phyloP scores from a whole-genome alignment of 2,797 vertebrate species.

The Enteromius anoplus region DNA sequence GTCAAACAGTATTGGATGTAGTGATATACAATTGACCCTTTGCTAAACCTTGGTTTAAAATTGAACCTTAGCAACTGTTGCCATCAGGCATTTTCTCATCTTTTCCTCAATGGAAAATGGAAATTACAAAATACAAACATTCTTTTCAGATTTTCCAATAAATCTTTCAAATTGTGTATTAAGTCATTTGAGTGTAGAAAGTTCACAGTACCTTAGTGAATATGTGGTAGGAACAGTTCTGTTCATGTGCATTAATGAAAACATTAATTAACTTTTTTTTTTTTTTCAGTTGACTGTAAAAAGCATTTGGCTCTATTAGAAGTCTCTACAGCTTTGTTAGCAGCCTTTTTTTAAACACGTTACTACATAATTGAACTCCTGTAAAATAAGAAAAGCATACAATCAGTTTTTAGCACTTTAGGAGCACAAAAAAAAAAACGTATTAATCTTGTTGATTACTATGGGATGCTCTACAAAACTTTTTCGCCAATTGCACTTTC shows the following conservation, averaged over 20 bases:
- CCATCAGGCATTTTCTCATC: neutral
- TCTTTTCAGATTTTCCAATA: neutral
- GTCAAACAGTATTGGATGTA: neutral
- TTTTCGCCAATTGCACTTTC: neutral
- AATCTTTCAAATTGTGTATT: neutral
- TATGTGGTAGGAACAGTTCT: neutral
- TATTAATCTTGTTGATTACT: neutral
- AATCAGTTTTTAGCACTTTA: neutral
- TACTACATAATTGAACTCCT: neutral
- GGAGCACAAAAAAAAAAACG: neutral
- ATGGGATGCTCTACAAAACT: neutral
- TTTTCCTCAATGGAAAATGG: neutral
- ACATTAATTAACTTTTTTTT: neutral
- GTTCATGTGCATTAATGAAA: neutral
- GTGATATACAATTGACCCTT: neutral
- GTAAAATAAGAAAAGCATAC: neutral
- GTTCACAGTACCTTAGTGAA: neutral
- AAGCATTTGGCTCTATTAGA: neutral
- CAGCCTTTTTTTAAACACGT: neutral
- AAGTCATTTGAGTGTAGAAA: neutral
- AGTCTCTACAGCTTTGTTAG: constrained; percentile 5
- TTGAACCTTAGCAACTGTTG: constrained; percentile 11
- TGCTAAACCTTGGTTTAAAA: neutral
- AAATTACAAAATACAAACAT: neutral
- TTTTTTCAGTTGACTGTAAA: neutral